Evolutionary conservation across 2,888 invertebrate genomes (phyloP).

Genomic region (Phyllotreta cruciferae): DNA sequence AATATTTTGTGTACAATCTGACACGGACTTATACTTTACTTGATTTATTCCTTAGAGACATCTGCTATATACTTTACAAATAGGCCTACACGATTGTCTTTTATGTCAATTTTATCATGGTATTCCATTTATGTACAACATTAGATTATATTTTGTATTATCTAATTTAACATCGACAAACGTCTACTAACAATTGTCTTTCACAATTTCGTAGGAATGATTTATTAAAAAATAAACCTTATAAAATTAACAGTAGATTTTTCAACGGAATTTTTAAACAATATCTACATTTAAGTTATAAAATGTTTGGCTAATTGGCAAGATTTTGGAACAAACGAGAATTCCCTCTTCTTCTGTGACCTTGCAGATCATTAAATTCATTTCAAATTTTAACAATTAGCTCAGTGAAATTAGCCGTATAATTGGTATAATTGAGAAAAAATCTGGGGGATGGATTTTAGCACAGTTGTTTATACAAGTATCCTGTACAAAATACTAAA

Average conservation of each 20-base stretch:
- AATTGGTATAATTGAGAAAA: no score
- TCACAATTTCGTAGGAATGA: slow-evolving; percentile 1
- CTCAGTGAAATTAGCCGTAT: no score
- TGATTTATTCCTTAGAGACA: slow-evolving; percentile 37
- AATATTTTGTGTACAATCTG: slow-evolving; percentile 47
- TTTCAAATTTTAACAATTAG: no score
- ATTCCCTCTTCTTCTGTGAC: no score
- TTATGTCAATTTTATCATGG: slow-evolving; percentile 42
- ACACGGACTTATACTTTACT: slow-evolving; percentile 52
- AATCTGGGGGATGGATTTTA: no score
- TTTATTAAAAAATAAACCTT: background rate
- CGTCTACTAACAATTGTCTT: slow-evolving; percentile 19
- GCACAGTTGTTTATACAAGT: no score
- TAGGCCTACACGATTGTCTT: slow-evolving; percentile 61
- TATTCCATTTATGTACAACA: slow-evolving; percentile 24
- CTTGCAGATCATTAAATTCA: no score
- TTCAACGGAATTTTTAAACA: no score
- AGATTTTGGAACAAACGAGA: no score
- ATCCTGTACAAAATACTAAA: no score
- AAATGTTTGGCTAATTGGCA: no score
- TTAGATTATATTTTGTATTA: slow-evolving; percentile 10
- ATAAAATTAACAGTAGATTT: background rate
- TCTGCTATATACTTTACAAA: slow-evolving; percentile 47
- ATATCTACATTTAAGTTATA: no score
- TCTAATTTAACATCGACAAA: slow-evolving; percentile 23